Evolutionary conservation across 2,113 vertebrate genomes (phyloP), one percentile per base, ranked within the genome.

Genomic region (Aptenodytes patagonicus): DNA sequence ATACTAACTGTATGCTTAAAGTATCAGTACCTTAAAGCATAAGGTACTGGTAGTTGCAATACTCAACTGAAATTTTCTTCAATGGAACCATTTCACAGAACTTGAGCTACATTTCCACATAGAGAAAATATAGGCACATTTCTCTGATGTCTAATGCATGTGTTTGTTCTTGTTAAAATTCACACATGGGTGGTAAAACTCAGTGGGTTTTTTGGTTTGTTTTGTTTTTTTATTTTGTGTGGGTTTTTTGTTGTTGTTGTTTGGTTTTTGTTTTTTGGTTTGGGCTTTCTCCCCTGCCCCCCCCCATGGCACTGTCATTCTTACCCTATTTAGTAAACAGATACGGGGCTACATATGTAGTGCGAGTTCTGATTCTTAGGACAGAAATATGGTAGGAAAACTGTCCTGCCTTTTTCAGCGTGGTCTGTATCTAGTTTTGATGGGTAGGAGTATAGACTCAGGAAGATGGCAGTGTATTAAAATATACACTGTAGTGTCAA

Each of bases 31-130:
- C 36, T 92, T 87, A 85, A 81, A 85, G 38, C 47, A 71, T 47
- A 29, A 83, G 47, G 52, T 42, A 42, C 38, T 90, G 72, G 28
- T 51, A 58, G 44, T 17, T 93, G 31, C 16, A 36, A 32, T 81
- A 75, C 76, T 95, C 95, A 94, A 87, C 82, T 93, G 90, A 95
- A 95, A 87, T 86, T 89, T 96, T 95, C 72, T 93, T 96, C 78
- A 94, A 25, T 94, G 92, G 52, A 95, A 90, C 36, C 42, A 8
- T 68, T 90, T 91, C 72, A 54, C 26, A 76, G 36, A 72, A 60
- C 38, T 31, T 81, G 57, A 79, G 52, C 34, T 94, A 12, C 17
- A 16, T 87, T 82, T 81, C 52, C 44, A 36, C 29, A 20, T 2
- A 55, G n/a, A 60, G 55, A 89, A 95, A 85, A 42, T 58, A 64